A percentile compares a stretch with the other conserved stretches of the same genome.
These are phyloP conservation scores for Todus mexicanus DNA, from an alignment of 2,797 vertebrate genomes.

Conservation along the genomic window DNA sequence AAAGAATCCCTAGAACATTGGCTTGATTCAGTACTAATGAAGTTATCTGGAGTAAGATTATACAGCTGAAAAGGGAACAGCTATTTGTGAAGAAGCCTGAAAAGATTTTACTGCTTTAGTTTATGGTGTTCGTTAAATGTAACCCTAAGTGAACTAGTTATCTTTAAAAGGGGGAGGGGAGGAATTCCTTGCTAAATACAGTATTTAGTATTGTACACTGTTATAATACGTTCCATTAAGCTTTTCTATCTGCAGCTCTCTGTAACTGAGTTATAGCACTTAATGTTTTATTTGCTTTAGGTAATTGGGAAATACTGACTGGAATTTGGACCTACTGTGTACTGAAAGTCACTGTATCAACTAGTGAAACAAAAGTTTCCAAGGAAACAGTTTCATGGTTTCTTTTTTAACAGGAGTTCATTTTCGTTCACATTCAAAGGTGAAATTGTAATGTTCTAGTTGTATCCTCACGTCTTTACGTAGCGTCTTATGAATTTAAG, in stretches of 20 bases:
- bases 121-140: background rate
- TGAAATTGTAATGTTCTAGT: background rate
- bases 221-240: background rate
- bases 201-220: background rate
- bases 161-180: background rate
- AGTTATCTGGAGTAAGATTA: background rate
- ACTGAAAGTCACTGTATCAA: conserved; percentile 5
- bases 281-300: conserved; percentile 13
- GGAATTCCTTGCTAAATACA: background rate
- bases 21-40: background rate
- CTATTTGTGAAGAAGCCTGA: background rate
- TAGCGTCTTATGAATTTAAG: background rate
- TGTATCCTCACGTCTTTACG: background rate
- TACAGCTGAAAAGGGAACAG: background rate
- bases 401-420: background rate
- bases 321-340: background rate
- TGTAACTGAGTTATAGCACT: background rate
- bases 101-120: background rate
- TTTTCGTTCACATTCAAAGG: background rate
- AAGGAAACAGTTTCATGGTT: background rate
- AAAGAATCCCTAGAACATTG: background rate
- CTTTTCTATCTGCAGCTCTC: background rate
- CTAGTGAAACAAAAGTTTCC: background rate
- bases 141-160: background rate
- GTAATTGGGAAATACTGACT: conserved; percentile 3